These are phyloP conservation scores for Macrochelys suwanniensis DNA, from an alignment of 2,797 vertebrate genomes.

Conservation along the genomic window DNA sequence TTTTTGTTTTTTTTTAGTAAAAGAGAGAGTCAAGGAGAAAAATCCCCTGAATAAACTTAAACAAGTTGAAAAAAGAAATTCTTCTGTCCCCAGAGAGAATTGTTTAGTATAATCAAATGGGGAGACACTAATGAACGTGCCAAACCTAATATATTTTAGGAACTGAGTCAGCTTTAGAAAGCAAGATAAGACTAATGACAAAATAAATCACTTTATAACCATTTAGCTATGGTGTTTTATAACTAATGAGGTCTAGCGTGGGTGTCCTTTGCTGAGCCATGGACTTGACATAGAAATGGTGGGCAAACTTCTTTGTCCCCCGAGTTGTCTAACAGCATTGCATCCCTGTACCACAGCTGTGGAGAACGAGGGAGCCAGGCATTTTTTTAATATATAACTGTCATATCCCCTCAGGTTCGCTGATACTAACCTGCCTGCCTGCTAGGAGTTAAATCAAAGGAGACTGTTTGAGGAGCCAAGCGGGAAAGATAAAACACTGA, in stretches of 20 bases:
- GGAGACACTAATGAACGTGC: slow-evolving; percentile 43
- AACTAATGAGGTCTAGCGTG: background rate
- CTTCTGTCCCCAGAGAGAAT: slow-evolving; percentile 17
- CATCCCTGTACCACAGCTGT: background rate
- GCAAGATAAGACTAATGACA: slow-evolving; percentile 61
- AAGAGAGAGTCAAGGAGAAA: background rate
- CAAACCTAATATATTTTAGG: slow-evolving; percentile 48
- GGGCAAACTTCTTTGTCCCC: background rate
- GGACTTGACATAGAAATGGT: rapidly evolving
- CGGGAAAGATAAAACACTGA: background rate
- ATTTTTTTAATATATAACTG: background rate
- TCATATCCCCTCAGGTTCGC: background rate
- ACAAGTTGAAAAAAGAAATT: background rate
- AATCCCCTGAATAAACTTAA: background rate
- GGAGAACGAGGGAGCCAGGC: background rate
- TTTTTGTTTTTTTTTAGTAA: background rate
- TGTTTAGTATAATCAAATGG: background rate
- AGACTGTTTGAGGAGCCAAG: background rate
- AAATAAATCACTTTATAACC: slow-evolving; percentile 59
- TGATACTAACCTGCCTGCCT: background rate
- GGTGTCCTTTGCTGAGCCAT: background rate
- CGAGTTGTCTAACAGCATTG: rapidly evolving
- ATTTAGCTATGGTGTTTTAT: slow-evolving; percentile 24
- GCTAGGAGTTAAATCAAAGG: background rate
- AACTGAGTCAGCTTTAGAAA: slow-evolving; percentile 60